A percentile compares a stretch with the other conserved stretches of the same genome.
Evolutionary conservation across 2,113 vertebrate species (phyloP).

Genomic region (Phalacrocorax aristotelis): DNA sequence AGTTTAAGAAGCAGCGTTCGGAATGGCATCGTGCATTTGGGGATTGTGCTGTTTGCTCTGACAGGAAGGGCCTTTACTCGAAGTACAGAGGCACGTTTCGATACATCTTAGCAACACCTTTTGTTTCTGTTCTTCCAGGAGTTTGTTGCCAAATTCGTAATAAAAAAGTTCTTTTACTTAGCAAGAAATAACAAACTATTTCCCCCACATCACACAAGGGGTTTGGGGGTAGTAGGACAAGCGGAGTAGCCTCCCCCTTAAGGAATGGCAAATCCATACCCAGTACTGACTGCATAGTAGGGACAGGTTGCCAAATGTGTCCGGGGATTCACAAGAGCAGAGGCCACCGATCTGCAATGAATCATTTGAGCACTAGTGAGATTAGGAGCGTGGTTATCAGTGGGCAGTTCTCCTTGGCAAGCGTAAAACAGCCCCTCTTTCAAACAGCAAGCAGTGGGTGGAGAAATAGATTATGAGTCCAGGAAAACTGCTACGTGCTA

Average conservation of each 20-base stretch:
- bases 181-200: not conserved
- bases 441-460: not conserved
- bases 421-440: not conserved
- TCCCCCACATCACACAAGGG: fast-evolving
- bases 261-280: not conserved
- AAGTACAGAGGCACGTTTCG: not conserved
- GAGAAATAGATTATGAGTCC: not conserved
- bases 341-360: not conserved
- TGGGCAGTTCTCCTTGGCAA: not conserved
- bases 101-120: not conserved
- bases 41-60: not conserved
- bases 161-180: not conserved
- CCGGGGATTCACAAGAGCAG: not conserved
- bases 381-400: not conserved
- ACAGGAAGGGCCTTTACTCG: not conserved
- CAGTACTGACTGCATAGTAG: not conserved
- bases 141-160: not conserved
- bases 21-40: fast-evolving
- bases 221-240: not conserved
- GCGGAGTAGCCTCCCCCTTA: not conserved
- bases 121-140: not conserved
- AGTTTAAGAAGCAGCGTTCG: not conserved
- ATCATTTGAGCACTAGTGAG: not conserved
- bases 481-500: not conserved
- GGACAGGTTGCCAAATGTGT: not conserved